Conservation (phyloP, 1,140 invertebrate genomes). For the Macrobrachium nipponense region DNA sequence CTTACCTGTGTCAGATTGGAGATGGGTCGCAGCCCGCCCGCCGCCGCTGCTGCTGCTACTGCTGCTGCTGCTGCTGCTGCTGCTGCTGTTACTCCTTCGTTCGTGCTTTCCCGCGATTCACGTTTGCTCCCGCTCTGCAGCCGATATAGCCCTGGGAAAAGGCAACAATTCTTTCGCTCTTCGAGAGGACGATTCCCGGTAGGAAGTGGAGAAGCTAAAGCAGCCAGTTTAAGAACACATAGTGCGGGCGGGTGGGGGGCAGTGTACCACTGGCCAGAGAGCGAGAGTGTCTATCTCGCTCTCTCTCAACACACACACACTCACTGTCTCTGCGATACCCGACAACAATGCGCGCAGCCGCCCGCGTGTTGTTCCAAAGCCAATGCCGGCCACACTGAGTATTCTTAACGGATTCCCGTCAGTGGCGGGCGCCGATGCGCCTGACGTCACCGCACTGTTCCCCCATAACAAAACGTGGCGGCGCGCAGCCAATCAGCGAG, state of each 20-base stretch:
- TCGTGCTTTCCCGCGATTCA: background rate
- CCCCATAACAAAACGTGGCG: slow-evolving; percentile 64
- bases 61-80: background rate
- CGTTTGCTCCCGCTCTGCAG: slow-evolving; percentile 40
- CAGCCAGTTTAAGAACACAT: slow-evolving; percentile 49
- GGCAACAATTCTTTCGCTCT: too few species aligned
- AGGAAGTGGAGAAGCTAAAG: slow-evolving; percentile 23
- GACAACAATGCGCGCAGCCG: slow-evolving; percentile 52
- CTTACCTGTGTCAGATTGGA: slow-evolving; percentile 50
- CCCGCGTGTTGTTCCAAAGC: slow-evolving; percentile 62
- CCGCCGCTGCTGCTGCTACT: slow-evolving; percentile 11
- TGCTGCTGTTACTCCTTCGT: background rate
- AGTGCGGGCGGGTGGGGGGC: slow-evolving; percentile 33
- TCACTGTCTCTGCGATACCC: slow-evolving; percentile 35
- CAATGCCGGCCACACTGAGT: slow-evolving; percentile 63
- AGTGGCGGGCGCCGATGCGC: slow-evolving; percentile 62
- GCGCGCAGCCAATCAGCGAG: slow-evolving; percentile 62
- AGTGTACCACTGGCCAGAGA: slow-evolving; percentile 46
- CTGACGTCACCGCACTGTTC: slow-evolving; percentile 63
- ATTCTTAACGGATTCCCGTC: slow-evolving; percentile 64
- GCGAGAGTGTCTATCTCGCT: background rate
- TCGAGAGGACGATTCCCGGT: background rate
- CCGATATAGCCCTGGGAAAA: background rate
- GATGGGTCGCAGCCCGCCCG: slow-evolving; percentile 7
- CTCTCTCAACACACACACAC: background rate